phyloP scores from a whole-genome alignment of 2,888 invertebrate genomes.

The Mongoloraphidia duomilia region DNA sequence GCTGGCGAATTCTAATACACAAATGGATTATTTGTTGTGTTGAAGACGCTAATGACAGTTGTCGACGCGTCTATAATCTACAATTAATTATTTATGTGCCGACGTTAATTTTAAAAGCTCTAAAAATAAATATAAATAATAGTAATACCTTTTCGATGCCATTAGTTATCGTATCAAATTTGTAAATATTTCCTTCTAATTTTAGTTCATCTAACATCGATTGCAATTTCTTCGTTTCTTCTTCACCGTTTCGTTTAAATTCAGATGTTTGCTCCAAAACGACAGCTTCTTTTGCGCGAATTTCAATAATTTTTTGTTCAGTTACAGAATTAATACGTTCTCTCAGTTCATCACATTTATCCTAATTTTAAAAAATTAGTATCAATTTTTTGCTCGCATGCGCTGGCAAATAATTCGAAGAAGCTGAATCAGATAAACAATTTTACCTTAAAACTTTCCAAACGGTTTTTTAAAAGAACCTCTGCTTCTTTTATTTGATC shows the following conservation, averaged over 20 bases:
- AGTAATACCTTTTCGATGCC: constrained; percentile 32
- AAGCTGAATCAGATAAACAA: too few relatives aligned
- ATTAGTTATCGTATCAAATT: constrained; percentile 21
- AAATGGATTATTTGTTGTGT: too few relatives aligned
- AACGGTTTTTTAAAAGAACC: constrained; percentile 36
- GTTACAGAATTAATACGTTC: constrained; percentile 37
- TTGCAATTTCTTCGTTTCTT: constrained; percentile 33
- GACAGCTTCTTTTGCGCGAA: constrained; percentile 31
- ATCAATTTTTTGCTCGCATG: constrained; percentile 2
- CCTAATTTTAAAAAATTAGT: constrained; percentile 21
- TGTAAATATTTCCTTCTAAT: constrained; percentile 28
- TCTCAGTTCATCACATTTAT: constrained; percentile 36
- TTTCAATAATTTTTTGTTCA: constrained; percentile 36
- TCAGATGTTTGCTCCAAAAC: constrained; percentile 31
- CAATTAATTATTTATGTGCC: too few relatives aligned
- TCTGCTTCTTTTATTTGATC: constrained; percentile 40
- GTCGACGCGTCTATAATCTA: too few relatives aligned
- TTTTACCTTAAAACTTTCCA: constrained; percentile 32
- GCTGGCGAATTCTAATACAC: too few relatives aligned
- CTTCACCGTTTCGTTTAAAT: constrained; percentile 31
- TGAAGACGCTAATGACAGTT: too few relatives aligned
- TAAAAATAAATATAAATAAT: background rate
- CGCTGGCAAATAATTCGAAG: background rate
- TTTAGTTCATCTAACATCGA: constrained; percentile 32
- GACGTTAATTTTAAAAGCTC: background rate